These are phyloP conservation scores for Aratinga solstitialis DNA, from an alignment of 2,797 vertebrate species.

Conservation along the genomic window DNA sequence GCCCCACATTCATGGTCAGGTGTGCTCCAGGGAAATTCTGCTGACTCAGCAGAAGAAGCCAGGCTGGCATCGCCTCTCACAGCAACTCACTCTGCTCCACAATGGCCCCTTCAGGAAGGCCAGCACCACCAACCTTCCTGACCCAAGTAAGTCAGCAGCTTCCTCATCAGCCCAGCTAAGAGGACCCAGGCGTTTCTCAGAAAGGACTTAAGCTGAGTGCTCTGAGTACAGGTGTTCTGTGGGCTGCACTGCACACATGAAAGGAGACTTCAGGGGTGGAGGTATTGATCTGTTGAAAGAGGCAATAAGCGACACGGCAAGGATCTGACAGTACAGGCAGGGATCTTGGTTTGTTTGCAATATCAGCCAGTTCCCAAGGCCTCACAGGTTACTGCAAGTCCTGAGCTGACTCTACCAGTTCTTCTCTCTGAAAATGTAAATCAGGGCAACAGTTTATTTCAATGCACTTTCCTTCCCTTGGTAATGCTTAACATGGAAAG, in stretches of 20 bases:
- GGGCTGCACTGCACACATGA: background rate
- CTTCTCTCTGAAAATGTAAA: slow-evolving; percentile 22
- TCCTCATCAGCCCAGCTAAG: background rate
- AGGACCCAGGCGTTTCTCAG: background rate
- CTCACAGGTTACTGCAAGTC: background rate
- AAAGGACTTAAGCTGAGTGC: background rate
- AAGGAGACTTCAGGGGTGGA: background rate
- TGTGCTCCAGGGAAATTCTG: background rate
- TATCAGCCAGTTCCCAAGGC: background rate
- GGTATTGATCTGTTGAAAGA: background rate
- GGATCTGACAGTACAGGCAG: background rate
- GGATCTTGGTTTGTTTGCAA: background rate
- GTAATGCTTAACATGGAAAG: slow-evolving; percentile 7
- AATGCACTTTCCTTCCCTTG: slow-evolving; percentile 11
- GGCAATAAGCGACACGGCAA: background rate
- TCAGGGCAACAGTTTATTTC: slow-evolving; percentile 35
- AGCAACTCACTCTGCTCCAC: background rate
- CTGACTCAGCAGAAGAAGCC: background rate
- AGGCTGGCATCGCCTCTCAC: background rate
- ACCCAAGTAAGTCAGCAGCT: background rate
- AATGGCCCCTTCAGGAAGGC: background rate
- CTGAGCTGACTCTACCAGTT: slow-evolving; percentile 31
- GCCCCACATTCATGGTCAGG: rapidly evolving
- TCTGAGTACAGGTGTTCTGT: background rate
- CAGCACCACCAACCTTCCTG: background rate